These are phyloP conservation scores for Echinometra lucunter DNA, from an alignment of 53 echinoderm and acorn worm genomes.

Conservation along the genomic window DNA sequence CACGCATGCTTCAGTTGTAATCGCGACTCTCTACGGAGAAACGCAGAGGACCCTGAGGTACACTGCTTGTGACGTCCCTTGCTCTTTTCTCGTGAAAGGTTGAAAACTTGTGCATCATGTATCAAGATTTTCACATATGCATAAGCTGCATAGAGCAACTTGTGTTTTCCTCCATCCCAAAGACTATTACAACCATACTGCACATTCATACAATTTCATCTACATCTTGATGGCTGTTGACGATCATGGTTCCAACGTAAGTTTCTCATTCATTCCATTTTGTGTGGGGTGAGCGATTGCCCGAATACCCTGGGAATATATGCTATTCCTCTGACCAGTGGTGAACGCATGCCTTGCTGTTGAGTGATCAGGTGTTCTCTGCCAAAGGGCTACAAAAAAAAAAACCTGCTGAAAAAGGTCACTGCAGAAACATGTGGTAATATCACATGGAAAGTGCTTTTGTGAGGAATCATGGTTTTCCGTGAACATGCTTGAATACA, in stretches of 20 bases:
- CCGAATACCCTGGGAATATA: not conserved
- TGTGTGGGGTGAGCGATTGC: not conserved
- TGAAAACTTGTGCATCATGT: not conserved
- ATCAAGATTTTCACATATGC: not conserved
- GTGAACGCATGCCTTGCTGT: not conserved
- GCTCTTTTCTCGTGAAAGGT: conserved; percentile 21
- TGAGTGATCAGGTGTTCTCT: not conserved
- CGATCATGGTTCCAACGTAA: not conserved
- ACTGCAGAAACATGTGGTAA: not conserved
- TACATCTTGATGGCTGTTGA: not conserved
- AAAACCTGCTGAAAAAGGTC: not conserved
- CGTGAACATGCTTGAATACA: not conserved
- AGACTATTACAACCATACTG: not conserved
- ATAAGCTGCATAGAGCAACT: not conserved
- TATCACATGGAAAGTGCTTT: not conserved
- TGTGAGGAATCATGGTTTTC: not conserved
- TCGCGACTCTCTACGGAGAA: not conserved
- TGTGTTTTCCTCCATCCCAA: not conserved
- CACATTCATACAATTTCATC: not conserved
- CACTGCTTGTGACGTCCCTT: not conserved
- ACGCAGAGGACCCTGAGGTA: conserved; percentile 4
- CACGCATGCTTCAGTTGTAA: conserved; percentile 23
- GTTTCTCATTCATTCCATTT: not conserved
- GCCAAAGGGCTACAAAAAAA: not conserved
- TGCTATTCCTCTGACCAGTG: not conserved